Evolutionary conservation across 2,888 invertebrate genomes (phyloP), one percentile per base, ranked within the genome.

Genomic region (Halictus ligatus): DNA sequence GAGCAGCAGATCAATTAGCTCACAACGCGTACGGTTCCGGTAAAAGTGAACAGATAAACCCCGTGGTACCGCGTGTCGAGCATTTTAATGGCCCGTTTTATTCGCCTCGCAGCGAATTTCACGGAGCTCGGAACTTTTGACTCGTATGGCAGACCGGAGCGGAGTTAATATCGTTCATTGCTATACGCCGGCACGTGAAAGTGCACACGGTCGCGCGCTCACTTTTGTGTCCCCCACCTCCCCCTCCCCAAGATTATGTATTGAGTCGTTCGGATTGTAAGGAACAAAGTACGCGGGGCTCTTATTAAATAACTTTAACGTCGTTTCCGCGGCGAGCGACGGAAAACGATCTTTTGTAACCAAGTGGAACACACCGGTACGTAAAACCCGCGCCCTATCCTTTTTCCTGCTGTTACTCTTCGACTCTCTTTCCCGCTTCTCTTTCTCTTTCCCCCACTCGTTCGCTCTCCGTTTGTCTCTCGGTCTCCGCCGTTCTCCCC

Each of bases 311-410:
- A 80, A 77, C 73, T 78, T 79, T 83, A 71, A 69, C 25, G 40
- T 75, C 46, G 71, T 29, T 29, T 69, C 35, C 64, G 73, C 54
- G 74, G 80, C 71, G 64, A 84, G 72, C 77, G 86, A 78, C 79
- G 60, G 81, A 87, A 89, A 89, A 89, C 75, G 81, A 72, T 82
- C 89, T 89, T 85, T 89, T 89, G 83, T 80, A 88, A 85, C 84
- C 78, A 76, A 86, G n/a, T 76, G 86, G 80, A 87, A 77, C 79
- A 50, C 81, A 50, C 79, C 71, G 43, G 64, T 71, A 80, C 71
- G 81, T 87, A 87, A 86, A 87, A 77, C 81, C 80, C 80, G 72
- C 78, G 43, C 25, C 25, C 50, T 60, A 40, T 81, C 78, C 21
- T 69, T 69, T 69, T 40, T 18, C 48, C 67, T 73, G 60, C 29